A percentile compares a stretch with the other conserved stretches of the same genome.
These are phyloP conservation scores for Lordiphosa stackelbergi DNA, from an alignment of 1,140 invertebrate species.

Conservation along the genomic window DNA sequence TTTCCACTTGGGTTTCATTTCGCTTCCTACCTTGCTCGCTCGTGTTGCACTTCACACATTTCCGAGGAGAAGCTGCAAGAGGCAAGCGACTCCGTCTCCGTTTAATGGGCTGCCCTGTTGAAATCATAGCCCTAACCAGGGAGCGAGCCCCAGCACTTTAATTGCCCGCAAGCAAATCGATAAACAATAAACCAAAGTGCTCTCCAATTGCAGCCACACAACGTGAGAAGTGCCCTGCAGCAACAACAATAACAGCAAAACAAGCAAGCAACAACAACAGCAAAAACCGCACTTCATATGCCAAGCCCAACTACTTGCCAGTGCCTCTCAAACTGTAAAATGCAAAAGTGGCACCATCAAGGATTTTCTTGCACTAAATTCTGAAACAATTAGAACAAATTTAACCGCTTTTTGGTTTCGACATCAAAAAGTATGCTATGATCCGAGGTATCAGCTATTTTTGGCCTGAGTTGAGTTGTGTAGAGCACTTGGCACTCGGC, in stretches of 20 bases:
- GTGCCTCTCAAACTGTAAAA: constrained; percentile 7
- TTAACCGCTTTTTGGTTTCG: no score
- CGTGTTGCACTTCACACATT: constrained; percentile 31
- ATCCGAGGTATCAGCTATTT: no score
- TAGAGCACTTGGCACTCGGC: no score
- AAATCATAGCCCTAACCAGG: constrained; percentile 7
- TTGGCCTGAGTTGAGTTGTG: no score
- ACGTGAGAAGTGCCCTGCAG: constrained; percentile 38
- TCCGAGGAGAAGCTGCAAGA: constrained; percentile 9
- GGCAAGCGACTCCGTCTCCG: constrained; percentile 6
- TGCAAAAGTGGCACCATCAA: no score
- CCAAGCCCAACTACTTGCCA: constrained; percentile 1
- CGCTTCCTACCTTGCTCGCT: neutral
- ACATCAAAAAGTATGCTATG: neutral
- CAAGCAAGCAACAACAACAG: constrained; percentile 4
- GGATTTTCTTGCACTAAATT: neutral
- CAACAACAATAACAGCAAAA: constrained; percentile 13
- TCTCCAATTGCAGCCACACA: constrained; percentile 40
- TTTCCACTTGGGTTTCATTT: no score
- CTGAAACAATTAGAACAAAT: no score
- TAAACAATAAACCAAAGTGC: constrained; percentile 57
- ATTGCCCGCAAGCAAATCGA: constrained; percentile 50
- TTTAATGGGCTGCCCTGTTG: constrained; percentile 29
- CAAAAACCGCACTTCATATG: neutral
- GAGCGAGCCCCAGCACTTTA: constrained; percentile 13